A percentile compares a stretch with the other conserved stretches of the same genome.
Evolutionary conservation across 2,797 vertebrate genomes (phyloP).

Genomic region (Leontocebus nigricollis): DNA sequence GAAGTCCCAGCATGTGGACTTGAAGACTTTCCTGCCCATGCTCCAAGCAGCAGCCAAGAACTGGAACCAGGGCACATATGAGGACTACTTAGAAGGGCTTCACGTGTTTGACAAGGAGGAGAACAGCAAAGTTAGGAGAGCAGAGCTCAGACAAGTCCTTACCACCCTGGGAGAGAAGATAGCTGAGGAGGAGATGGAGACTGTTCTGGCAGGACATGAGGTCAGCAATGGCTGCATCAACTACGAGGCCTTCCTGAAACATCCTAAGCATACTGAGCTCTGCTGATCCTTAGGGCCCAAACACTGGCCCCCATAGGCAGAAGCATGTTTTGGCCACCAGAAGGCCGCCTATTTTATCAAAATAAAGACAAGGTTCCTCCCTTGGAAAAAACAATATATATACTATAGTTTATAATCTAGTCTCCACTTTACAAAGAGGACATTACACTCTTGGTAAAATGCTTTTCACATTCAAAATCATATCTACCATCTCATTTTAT

Average conservation of each 20-base stretch:
- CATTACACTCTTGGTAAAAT: not conserved
- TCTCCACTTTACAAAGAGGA: not conserved
- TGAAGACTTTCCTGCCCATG: constrained; percentile 93
- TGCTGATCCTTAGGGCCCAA: not conserved
- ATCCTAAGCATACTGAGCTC: constrained; percentile 90
- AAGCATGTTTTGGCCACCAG: constrained; percentile 34
- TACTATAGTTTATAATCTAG: not conserved
- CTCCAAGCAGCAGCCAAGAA: constrained; percentile 91
- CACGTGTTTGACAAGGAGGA: constrained; percentile 93
- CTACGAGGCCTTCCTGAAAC: constrained; percentile 93
- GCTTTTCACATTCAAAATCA: constrained; percentile 35
- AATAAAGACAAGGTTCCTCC: constrained; percentile 59
- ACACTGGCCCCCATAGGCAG: not conserved
- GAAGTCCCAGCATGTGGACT: constrained; percentile 90
- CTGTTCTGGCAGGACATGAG: constrained; percentile 89
- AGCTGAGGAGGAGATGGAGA: constrained; percentile 91
- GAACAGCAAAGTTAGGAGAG: constrained; percentile 92
- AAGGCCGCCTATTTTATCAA: constrained; percentile 45
- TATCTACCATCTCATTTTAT: constrained; percentile 12
- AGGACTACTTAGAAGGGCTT: constrained; percentile 91
- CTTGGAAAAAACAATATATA: not conserved
- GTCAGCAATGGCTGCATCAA: constrained; percentile 81
- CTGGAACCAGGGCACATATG: constrained; percentile 90
- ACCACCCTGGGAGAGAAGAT: constrained; percentile 91
- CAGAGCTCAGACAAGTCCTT: constrained; percentile 91